Conservation (phyloP, 2,113 vertebrate genomes). For the Capreolus pygargus region DNA sequence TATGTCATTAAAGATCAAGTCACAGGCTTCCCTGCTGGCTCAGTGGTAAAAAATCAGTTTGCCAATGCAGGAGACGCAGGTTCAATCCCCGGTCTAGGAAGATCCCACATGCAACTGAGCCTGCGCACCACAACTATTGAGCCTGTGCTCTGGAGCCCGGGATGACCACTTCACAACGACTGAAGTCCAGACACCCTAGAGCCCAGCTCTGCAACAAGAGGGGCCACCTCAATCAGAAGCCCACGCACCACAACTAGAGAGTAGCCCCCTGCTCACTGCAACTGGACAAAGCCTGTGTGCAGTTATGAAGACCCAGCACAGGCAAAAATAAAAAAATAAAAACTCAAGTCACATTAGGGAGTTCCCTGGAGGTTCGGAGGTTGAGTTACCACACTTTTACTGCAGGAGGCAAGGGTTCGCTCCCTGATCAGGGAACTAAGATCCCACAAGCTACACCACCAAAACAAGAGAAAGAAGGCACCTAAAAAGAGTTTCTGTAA, state of each 20-base stretch:
- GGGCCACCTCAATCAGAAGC: background rate
- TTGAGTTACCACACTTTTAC: background rate
- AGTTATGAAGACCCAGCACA: background rate
- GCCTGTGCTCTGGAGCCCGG: background rate
- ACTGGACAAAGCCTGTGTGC: background rate
- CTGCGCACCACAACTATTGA: background rate
- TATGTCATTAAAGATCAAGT: background rate
- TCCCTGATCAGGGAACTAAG: background rate
- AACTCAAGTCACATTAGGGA: background rate
- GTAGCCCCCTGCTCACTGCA: background rate
- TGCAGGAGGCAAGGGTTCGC: background rate
- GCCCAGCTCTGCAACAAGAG: background rate
- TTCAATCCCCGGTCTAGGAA: background rate
- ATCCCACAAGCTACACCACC: background rate
- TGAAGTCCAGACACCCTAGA: background rate
- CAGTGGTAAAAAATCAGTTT: background rate
- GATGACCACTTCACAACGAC: background rate
- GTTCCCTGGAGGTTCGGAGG: background rate
- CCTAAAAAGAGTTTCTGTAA: background rate
- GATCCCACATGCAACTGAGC: background rate
- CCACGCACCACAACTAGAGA: background rate
- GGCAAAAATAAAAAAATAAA: background rate
- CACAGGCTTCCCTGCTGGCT: background rate
- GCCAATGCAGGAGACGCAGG: background rate
- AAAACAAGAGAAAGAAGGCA: background rate